Percentiles rank a stretch among this genome's conserved stretches.
phyloP scores from a whole-genome alignment of 2,113 vertebrate genomes.

The Spermophilus dauricus region DNA sequence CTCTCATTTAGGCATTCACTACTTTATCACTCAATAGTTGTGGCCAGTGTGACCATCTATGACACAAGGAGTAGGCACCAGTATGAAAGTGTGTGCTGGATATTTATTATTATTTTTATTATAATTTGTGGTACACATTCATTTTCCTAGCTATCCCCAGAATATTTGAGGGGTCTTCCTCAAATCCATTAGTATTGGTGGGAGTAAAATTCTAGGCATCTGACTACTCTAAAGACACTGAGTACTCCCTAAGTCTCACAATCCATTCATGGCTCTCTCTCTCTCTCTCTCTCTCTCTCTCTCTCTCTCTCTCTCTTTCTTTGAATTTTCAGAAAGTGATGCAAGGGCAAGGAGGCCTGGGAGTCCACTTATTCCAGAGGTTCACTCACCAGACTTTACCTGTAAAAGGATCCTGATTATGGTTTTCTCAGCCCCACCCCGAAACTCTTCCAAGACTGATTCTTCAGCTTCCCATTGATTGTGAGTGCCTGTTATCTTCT shows the following conservation, averaged over 20 bases:
- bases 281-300: neutral
- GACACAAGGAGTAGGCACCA: neutral
- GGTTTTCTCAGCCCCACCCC: neutral
- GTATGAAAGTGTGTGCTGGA: neutral
- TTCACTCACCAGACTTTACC: neutral
- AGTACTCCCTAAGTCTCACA: neutral
- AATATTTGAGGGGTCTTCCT: neutral
- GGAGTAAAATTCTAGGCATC: neutral
- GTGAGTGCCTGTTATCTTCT: neutral
- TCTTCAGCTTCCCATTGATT: neutral
- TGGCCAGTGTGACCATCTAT: neutral
- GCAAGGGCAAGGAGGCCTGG: neutral
- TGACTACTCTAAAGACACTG: neutral
- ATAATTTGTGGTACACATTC: neutral
- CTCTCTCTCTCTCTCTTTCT: neutral
- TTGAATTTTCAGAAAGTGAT: neutral
- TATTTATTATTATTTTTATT: neutral
- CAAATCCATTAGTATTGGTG: neutral
- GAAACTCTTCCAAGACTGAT: neutral
- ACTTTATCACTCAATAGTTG: neutral
- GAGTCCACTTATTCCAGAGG: neutral
- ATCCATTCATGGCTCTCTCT: neutral
- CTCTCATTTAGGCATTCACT: neutral
- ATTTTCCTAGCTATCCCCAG: neutral
- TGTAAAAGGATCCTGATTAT: neutral